These are phyloP conservation scores for Carcharodon carcharias DNA, from an alignment of 2,797 vertebrate genomes.

Conservation along the genomic window DNA sequence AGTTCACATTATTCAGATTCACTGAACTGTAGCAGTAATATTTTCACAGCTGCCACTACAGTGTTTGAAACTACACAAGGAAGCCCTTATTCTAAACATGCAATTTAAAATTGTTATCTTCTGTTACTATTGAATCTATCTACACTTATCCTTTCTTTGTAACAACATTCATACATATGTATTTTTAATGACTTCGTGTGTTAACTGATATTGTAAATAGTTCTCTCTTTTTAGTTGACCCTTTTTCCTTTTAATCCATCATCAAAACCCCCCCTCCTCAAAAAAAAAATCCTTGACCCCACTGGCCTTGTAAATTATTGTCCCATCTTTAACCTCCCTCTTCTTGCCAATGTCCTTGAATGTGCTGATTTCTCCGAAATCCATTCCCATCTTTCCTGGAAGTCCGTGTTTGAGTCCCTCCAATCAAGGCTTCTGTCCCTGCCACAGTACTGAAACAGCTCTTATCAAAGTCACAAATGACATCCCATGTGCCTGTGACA, in stretches of 20 bases:
- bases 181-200: not conserved
- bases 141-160: not conserved
- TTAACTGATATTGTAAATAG: not conserved
- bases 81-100: not conserved
- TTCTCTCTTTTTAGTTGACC: not conserved
- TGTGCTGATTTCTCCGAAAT: not conserved
- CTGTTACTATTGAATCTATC: not conserved
- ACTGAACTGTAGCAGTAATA: slow-evolving; percentile 11
- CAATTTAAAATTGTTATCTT: not conserved
- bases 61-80: not conserved
- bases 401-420: not conserved
- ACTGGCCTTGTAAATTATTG: not conserved
- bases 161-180: not conserved
- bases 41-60: not conserved
- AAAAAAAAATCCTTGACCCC: not conserved
- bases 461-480: not conserved
- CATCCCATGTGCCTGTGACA: not conserved
- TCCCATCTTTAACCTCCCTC: not conserved
- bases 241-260: not conserved
- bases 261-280: not conserved
- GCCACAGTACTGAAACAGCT: not conserved
- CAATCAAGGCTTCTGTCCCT: not conserved
- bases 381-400: no score
- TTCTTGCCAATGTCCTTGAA: no score
- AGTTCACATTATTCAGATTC: not conserved